A percentile compares a stretch with the other conserved stretches of the same genome.
phyloP scores from a whole-genome alignment of 2,113 vertebrate genomes.

The Mesocricetus auratus region DNA sequence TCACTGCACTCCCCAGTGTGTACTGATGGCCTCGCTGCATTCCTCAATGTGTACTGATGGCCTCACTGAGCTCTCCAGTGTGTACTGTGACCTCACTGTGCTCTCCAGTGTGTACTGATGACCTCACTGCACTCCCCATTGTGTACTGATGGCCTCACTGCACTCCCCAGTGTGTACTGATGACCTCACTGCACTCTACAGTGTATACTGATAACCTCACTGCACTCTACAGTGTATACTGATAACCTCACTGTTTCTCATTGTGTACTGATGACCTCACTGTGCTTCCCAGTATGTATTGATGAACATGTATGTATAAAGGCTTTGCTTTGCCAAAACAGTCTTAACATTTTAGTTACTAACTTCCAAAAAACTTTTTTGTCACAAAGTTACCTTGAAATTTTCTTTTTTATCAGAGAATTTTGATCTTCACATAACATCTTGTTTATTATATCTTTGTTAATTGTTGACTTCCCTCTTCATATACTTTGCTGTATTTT shows the following conservation, averaged over 20 bases:
- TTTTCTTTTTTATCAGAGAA: constrained; percentile 49
- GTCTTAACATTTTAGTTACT: neutral
- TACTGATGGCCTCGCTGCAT: neutral
- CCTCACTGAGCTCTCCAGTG: no score
- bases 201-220: neutral
- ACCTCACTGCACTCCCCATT: no score
- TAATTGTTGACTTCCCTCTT: neutral
- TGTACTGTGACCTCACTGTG: no score
- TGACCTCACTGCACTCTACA: neutral
- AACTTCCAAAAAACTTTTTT: neutral
- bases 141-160: no score
- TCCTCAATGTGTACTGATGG: neutral
- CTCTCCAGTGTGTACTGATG: no score
- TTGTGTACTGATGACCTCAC: neutral
- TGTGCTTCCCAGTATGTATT: neutral
- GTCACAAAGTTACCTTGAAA: neutral
- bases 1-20: no score
- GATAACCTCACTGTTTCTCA: neutral
- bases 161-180: no score
- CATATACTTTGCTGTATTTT: neutral
- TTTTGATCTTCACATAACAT: neutral
- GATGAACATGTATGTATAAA: neutral
- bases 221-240: no score
- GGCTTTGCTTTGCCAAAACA: neutral
- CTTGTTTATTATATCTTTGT: neutral